Evolutionary conservation across 2,888 invertebrate species (phyloP).

Genomic region (Patella depressa): DNA sequence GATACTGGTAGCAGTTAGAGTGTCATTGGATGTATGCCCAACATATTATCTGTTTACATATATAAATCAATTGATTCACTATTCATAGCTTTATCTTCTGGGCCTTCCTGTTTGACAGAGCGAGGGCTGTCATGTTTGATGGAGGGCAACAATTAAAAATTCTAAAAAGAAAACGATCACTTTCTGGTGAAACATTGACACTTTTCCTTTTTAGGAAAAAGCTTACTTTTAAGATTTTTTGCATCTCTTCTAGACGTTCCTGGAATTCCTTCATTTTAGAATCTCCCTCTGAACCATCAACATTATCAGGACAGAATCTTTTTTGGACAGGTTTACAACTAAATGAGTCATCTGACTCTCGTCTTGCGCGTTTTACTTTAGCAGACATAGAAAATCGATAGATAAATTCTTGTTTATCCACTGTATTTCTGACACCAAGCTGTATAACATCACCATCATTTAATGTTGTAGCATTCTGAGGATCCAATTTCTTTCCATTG

Average conservation of each 20-base stretch:
- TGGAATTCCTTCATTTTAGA: constrained; percentile 49
- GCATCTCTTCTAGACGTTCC: constrained; percentile 47
- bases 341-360: constrained; percentile 26
- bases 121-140: no score
- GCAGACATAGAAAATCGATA: constrained; percentile 51
- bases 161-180: no score
- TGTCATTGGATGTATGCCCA: no score
- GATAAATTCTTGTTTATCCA: constrained; percentile 51
- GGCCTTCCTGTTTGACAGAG: no score
- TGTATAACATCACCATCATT: constrained; percentile 60
- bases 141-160: no score
- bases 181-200: no score
- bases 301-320: background rate
- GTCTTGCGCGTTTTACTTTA: constrained; percentile 42
- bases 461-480: constrained; percentile 40
- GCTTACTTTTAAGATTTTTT: constrained; percentile 38
- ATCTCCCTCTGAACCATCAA: constrained; percentile 26
- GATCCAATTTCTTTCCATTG: constrained; percentile 53
- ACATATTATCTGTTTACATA: no score
- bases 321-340: constrained; percentile 2
- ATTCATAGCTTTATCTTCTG: no score
- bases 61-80: no score
- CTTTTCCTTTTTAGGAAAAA: no score
- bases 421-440: constrained; percentile 51
- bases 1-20: no score